Evolutionary conservation across 2,113 vertebrate genomes (phyloP).

Genomic region (Lucifuga dentata): DNA sequence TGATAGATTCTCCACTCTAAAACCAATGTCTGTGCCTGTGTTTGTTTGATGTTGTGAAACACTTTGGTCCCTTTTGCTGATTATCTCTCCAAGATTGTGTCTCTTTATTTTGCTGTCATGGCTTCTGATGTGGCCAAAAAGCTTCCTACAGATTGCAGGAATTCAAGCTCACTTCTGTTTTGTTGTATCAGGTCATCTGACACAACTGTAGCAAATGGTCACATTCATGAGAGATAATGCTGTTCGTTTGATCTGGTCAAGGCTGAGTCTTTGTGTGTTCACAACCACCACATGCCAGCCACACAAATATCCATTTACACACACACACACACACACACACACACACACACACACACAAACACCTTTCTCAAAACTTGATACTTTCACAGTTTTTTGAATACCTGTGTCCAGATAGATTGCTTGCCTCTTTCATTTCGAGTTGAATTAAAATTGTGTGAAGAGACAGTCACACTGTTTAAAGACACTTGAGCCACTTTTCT

Average conservation of each 20-base stretch:
- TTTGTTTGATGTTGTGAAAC: conserved; percentile 43
- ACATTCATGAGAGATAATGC: conserved; percentile 29
- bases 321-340: neutral
- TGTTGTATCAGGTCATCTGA: conserved; percentile 31
- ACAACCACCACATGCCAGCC: neutral
- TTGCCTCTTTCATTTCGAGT: neutral
- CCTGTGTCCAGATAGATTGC: neutral
- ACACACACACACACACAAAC: neutral
- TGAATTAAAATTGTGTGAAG: conserved; percentile 1
- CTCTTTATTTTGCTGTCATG: conserved; percentile 39
- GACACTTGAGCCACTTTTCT: too few relatives aligned
- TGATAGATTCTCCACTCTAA: conserved; percentile 24
- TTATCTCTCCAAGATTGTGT: conserved; percentile 57
- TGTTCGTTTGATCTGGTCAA: conserved; percentile 41
- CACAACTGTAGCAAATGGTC: conserved; percentile 16
- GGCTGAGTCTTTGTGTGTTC: conserved; percentile 3
- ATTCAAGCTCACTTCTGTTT: conserved; percentile 7
- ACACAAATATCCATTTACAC: conserved; percentile 10
- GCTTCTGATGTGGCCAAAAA: conserved; percentile 22
- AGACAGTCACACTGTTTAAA: neutral
- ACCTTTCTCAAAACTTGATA: neutral
- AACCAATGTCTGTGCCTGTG: conserved; percentile 1
- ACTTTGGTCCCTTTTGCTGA: conserved; percentile 30
- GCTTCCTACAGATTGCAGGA: neutral
- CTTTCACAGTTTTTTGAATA: conserved; percentile 4